Evolutionary conservation across 2,113 vertebrate species (phyloP), one percentile per base, ranked within the genome.

Genomic region (Lontra canadensis): DNA sequence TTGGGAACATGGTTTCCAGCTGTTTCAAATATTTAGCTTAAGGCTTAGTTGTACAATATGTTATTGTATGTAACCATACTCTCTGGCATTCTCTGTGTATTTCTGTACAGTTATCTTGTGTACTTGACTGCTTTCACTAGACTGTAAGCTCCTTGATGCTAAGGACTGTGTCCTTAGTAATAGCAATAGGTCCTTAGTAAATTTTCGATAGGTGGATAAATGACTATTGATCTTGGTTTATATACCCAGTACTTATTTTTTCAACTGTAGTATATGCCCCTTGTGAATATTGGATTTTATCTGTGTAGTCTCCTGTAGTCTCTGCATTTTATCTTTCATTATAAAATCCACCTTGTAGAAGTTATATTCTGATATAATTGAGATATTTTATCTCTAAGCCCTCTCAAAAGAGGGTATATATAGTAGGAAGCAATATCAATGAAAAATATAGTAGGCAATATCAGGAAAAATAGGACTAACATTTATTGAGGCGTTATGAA

Each of bases 251-350:
- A 67, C 21, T 83, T 90, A 34, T 67, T 87, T 92, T 95, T 87
- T 84, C 31, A 82, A 36, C 42, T 92, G 65, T 34, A 71, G 65
- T 85, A 4, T 92, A 92, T 89, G 18, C 23, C 42, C n/a, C 36
- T 95, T 78, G 61, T 65, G 9, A 65, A 36, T 52, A 17, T 18
- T 52, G 36, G 39, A 61, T 73, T 97, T 82, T 73, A 90, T 90
- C 20, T 61, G 4, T 42, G 14, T 74, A 31, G 10, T 94, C 44
- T 83, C 61, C 78, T 11, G 18, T 18, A 74, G 39, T 49, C n/a
- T 10, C 3, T 42, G 39, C 47, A 92, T 85, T 93, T 67, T 95
- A 88, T 86, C 18, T 95, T 95, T 92, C 13, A 81, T 79, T 59
- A 25, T 86, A 80, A 89, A 88, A 94, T 59, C 4, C 55, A 52